Evolutionary conservation across 1,140 invertebrate species (phyloP).

Genomic region (Limonius californicus): DNA sequence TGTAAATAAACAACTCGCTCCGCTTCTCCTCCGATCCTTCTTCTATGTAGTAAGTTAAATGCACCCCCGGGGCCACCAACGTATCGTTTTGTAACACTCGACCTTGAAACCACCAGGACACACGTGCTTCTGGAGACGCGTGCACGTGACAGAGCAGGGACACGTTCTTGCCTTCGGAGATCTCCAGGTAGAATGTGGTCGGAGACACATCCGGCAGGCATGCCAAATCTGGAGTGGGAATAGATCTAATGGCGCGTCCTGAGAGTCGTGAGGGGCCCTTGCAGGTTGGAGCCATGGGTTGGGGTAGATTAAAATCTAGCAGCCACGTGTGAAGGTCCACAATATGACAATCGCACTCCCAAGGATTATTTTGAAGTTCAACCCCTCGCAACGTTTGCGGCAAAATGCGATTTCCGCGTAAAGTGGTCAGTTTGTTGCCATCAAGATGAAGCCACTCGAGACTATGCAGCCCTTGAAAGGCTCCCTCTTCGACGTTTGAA

Average conservation of each 20-base stretch:
- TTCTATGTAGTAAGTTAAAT: conserved; percentile 64
- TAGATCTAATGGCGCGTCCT: conserved; percentile 62
- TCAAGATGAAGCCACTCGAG: conserved; percentile 82
- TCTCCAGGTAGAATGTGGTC: conserved; percentile 66
- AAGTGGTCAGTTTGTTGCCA: conserved; percentile 70
- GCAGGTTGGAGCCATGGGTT: conserved; percentile 70
- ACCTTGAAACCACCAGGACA: conserved; percentile 78
- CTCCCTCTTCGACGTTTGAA: conserved; percentile 69
- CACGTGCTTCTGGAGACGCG: conserved; percentile 71
- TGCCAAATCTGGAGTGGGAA: conserved; percentile 72
- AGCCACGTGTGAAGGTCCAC: conserved; percentile 75
- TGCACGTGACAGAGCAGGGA: conserved; percentile 73
- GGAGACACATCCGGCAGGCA: conserved; percentile 75
- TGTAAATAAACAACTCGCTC: conserved; percentile 71
- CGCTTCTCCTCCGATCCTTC: conserved; percentile 66
- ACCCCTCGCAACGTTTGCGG: conserved; percentile 71
- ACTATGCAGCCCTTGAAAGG: conserved; percentile 75
- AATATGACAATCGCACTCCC: conserved; percentile 83
- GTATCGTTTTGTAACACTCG: conserved; percentile 69
- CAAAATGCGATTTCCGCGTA: conserved; percentile 65
- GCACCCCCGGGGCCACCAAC: conserved; percentile 57
- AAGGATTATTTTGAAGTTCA: conserved; percentile 80
- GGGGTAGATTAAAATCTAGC: conserved; percentile 65
- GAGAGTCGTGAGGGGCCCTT: conserved; percentile 62
- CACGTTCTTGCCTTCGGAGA: conserved; percentile 73